phyloP scores from a whole-genome alignment of 1,140 invertebrate genomes.

The Acarapis woodi region DNA sequence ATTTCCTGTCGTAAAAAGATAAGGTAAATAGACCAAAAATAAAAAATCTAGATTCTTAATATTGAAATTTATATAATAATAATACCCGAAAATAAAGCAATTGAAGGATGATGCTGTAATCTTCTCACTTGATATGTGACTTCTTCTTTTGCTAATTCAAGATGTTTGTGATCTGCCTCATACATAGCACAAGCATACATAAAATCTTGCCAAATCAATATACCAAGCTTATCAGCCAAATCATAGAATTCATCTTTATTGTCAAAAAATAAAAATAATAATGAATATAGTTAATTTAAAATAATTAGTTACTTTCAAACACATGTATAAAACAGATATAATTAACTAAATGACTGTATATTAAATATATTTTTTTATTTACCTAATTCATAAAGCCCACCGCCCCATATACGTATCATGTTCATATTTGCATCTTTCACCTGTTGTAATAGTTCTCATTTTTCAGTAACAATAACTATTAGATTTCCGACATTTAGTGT shows the following conservation, averaged over 20 bases:
- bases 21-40: neutral
- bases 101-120: slow-evolving; percentile 57
- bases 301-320: no score
- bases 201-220: slow-evolving; percentile 32
- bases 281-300: no score
- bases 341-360: no score
- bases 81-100: no score
- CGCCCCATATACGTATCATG: slow-evolving; percentile 86
- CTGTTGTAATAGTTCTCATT: slow-evolving; percentile 33
- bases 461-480: slow-evolving; percentile 51
- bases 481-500: no score
- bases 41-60: neutral
- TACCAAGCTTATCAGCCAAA: slow-evolving; percentile 21
- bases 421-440: slow-evolving; percentile 59
- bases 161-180: slow-evolving; percentile 38
- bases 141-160: slow-evolving; percentile 41
- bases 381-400: slow-evolving; percentile 77
- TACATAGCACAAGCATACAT: slow-evolving; percentile 96
- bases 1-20: slow-evolving; percentile 64
- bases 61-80: slow-evolving; percentile 21
- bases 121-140: slow-evolving; percentile 48
- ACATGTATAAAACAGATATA: no score
- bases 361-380: no score
- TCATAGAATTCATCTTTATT: slow-evolving; percentile 69
- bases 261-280: no score